Evolutionary conservation across 2,888 invertebrate species (phyloP), one percentile per base, ranked within the genome.

Genomic region (Lycophotia porphyrea): DNA sequence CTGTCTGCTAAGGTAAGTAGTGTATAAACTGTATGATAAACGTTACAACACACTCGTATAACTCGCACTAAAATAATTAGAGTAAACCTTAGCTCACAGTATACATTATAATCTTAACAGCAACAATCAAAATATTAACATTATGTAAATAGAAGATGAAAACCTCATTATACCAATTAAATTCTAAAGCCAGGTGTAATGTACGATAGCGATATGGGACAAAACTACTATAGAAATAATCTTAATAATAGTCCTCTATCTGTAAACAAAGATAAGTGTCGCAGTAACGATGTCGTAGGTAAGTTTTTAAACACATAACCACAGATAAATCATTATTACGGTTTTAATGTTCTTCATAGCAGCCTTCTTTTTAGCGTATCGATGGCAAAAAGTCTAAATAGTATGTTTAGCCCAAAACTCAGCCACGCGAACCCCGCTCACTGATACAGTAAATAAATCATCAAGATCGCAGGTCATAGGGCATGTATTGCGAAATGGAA

Each of bases 131-230:
- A 39, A 27, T 63, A 67, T 24, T 58, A 58, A 5, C n/a, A 64
- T 58, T 70, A 39, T 68, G 24, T 36, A 63, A 60, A 27, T 27
- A 70, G 13, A 24, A 58, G 42, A n/a, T 21, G 21, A 66, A 55
- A 60, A 64, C 15, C 52, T 18, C 13, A 52, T 42, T 36, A 27
- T 80, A 65, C 63, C 52, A 11, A 77, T 31, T n/a, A 47, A 24
- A 47, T 39, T 9, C 24, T 9, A 34, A 64, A 4, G n/a, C 5
- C 15, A 24, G 0, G 5, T 42, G 18, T 71, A 47, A n/a, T 39
- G 27, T 39, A 63, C 63, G 31, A 36, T n/a, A 70, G 11, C 0
- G 15, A 8, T 63, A 52, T 1, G 39, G 2, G 8, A 34, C 15
- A 36, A 31, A 31, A 42, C 15, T n/a, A 58, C 4, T 21, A 8